A percentile compares a stretch with the other conserved stretches of the same genome.
Conservation (phyloP, 2,797 vertebrate genomes). For the Tiaroga cobitis region DNA sequence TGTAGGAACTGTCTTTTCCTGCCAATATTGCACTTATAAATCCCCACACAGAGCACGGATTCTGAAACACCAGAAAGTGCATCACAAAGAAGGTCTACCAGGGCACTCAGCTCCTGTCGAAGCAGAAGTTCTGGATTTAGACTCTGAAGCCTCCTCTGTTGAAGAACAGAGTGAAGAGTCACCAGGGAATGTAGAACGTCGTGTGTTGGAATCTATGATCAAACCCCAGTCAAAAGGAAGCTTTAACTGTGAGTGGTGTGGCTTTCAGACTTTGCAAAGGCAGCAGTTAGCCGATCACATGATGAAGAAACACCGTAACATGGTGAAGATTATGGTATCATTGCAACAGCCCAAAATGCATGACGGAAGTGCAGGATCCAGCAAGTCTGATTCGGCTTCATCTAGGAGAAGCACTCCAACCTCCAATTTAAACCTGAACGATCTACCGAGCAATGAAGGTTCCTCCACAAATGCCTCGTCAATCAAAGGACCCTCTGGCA, state of each 20-base stretch:
- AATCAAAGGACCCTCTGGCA: slow-evolving; percentile 74
- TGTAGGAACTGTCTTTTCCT: slow-evolving; percentile 93
- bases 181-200: slow-evolving; percentile 83
- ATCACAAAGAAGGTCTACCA: slow-evolving; percentile 84
- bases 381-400: slow-evolving; percentile 80
- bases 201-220: slow-evolving; percentile 87
- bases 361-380: slow-evolving; percentile 78
- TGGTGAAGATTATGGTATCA: slow-evolving; percentile 93
- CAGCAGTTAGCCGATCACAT: slow-evolving; percentile 95
- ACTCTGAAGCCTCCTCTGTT: slow-evolving; percentile 71
- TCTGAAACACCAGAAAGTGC: slow-evolving; percentile 95
- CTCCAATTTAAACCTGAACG: slow-evolving; percentile 80
- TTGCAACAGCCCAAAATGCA: slow-evolving; percentile 82
- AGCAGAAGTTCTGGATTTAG: slow-evolving; percentile 60
- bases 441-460: slow-evolving; percentile 78
- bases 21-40: slow-evolving; percentile 97
- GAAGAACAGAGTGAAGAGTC: slow-evolving; percentile 83
- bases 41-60: slow-evolving; percentile 92
- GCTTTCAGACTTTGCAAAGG: slow-evolving; percentile 91
- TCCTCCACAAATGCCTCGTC: slow-evolving; percentile 70
- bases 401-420: slow-evolving; percentile 82
- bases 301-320: slow-evolving; percentile 95
- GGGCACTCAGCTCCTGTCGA: slow-evolving; percentile 74
- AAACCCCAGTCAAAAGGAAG: slow-evolving; percentile 89
- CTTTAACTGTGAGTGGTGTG: slow-evolving; percentile 97